Evolutionary conservation across 1,140 invertebrate species (phyloP), one percentile per base, ranked within the genome.

Genomic region (Euura lappo): DNA sequence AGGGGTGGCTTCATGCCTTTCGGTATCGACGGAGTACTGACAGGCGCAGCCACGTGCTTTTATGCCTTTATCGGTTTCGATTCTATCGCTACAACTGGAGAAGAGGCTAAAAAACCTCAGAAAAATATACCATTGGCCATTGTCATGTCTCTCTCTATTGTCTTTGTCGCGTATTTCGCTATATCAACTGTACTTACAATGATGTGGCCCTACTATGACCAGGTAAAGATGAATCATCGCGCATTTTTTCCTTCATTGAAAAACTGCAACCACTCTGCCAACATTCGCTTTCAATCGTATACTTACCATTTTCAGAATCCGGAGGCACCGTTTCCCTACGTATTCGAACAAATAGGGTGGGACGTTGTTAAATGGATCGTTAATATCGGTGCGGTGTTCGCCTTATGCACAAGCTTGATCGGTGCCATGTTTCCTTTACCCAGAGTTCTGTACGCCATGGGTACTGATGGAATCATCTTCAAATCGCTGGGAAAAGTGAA

Each of bases 51-150:
- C 0, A 94, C 93, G 7, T 97, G 96, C 85, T 98, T 98, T 83
- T 98, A 96, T 83, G 96, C 94, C 7, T 97, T 97, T 78, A 95
- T 97, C 76, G 95, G 95, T 71, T 97, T 97, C 80, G 96, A 97
- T 87, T 94, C 93, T 79, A 94, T 98, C 75, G 96, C 96, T 2
- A 96, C 95, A 0, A 93, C 88, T 1, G 90, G 92, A 2, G 93
- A 98, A 86, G 96, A 98, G 86, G 96, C 95, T 0, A 93, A 94
- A 78, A 93, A 96, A 80, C 96, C 97, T 0, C 93, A 97, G 85
- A 93, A 93, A 86, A 92, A 93, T 5, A 97, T 98, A 71, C 97
- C 97, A 0, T 92, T 98, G 71, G 93, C 95, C 28, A 97, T 98
- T 72, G 92, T 97, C 8, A 87, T 93, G 0, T 97, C 95, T 0